phyloP scores from a whole-genome alignment of 1,140 invertebrate genomes.

The Halictus rubicundus region DNA sequence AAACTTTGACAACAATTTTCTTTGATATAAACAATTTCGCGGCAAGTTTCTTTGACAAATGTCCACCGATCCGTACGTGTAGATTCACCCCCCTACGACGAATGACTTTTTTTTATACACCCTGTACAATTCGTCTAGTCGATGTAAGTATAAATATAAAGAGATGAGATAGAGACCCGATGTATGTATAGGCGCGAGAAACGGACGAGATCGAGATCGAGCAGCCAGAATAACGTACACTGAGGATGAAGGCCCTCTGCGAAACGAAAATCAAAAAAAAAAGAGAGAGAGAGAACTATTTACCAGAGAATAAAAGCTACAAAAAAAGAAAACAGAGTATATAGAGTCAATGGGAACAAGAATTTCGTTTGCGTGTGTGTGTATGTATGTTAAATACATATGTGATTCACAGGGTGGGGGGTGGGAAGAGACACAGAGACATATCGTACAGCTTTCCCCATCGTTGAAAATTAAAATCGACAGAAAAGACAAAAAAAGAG shows the following conservation, averaged over 20 bases:
- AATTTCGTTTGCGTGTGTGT: constrained; percentile 14
- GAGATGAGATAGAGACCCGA: background rate
- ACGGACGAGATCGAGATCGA: constrained; percentile 23
- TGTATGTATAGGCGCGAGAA: constrained; percentile 59
- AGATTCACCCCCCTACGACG: no score
- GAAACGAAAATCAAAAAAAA: background rate
- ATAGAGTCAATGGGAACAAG: constrained; percentile 36
- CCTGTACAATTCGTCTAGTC: constrained; percentile 66
- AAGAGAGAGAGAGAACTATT: constrained; percentile 7
- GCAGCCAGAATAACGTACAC: constrained; percentile 68
- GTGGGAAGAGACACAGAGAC: constrained; percentile 49
- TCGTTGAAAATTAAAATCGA: constrained; percentile 31
- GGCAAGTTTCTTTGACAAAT: no score
- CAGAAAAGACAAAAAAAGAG: background rate
- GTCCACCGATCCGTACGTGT: no score
- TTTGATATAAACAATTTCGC: no score
- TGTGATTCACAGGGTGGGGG: background rate
- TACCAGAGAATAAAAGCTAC: no score
- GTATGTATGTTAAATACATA: background rate
- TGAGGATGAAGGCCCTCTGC: constrained; percentile 56
- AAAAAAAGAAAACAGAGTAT: constrained; percentile 1
- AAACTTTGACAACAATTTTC: no score
- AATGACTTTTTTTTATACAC: no score
- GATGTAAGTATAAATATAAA: constrained; percentile 60
- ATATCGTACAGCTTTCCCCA: constrained; percentile 66